Base-by-base conservation (phyloP, 2,888 invertebrate genomes). In the Xestia rhomboidea region DNA sequence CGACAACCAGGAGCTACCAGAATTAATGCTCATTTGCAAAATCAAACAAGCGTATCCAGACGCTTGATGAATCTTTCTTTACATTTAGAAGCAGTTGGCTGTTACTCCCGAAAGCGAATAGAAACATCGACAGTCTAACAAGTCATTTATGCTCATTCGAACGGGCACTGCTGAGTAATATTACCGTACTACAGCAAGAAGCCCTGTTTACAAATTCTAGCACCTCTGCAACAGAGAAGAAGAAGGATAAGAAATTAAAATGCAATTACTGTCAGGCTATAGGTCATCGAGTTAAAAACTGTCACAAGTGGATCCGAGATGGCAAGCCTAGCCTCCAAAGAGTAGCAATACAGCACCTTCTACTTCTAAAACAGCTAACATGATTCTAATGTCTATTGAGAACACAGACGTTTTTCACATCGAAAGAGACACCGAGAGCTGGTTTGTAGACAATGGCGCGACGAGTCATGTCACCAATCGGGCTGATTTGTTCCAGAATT, bases 401-500 rank as follows among this genome's bases (percentile, higher is more conserved):
- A 57, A 57, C 57, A 57, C 27, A n/a, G n/a, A 57, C 57, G 57
- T 57, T 57, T 57, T 57, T 57, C 57, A 57, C 27, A 57, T 57
- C 27, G 38, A 63, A 8, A 63, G 24, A 63, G 63, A 63, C 38
- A 34, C 38, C 34, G 38, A 63, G 24, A 38, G 63, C 38, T 63
- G 63, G 63, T 63, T 38, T 63, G 38, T 63, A 3, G 63, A 63
- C 38, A 63, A 38, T 63, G 63, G 63, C 24, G 38, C 63, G 4
- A 63, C 63, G 24, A 63, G 34, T 11, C 38, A 63, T 24, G 63
- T 63, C 38, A 63, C 63, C 63, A 63, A 63, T 63, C 21, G 38
- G 63, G 38, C 34, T 38, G 63, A 63, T 38, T 38, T 63, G 38
- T 63, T 63, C 24, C 21, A 38, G 38, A 63, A 63, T 38, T 64